Percentiles rank a stretch among this genome's conserved stretches.
Evolutionary conservation across 2,888 invertebrate genomes (phyloP).

Genomic region (Drosophila borealis): DNA sequence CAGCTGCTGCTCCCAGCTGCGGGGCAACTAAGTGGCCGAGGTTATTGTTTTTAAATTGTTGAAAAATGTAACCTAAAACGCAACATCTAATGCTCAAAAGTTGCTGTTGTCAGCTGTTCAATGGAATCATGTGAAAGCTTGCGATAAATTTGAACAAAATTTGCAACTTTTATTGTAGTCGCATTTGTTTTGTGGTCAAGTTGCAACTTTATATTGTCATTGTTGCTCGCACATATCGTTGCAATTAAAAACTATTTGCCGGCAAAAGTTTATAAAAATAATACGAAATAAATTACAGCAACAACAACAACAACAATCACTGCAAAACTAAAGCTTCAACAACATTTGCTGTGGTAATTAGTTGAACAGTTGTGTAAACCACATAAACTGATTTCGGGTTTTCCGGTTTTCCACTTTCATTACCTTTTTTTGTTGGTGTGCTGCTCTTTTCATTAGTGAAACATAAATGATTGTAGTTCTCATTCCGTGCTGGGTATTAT

Average conservation of each 20-base stretch:
- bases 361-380: slow-evolving; percentile 61
- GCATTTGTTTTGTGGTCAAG: slow-evolving; percentile 8
- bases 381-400: slow-evolving; percentile 65
- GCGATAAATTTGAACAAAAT: slow-evolving; percentile 14
- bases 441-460: slow-evolving; percentile 16
- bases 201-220: slow-evolving; percentile 14
- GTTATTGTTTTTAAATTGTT: slow-evolving; percentile 39
- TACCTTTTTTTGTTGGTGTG: slow-evolving; percentile 7
- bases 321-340: slow-evolving; percentile 17
- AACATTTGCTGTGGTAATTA: slow-evolving; percentile 66
- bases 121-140: slow-evolving; percentile 18
- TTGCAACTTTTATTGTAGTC: slow-evolving; percentile 28
- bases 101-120: slow-evolving; percentile 18
- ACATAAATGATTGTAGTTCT: background rate
- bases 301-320: slow-evolving; percentile 17
- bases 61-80: slow-evolving; percentile 24
- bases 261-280: slow-evolving; percentile 58
- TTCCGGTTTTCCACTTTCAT: slow-evolving; percentile 15
- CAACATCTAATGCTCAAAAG: background rate
- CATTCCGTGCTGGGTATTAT: no score
- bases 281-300: slow-evolving; percentile 24
- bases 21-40: slow-evolving; percentile 14
- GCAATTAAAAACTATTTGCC: slow-evolving; percentile 69
- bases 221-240: slow-evolving; percentile 29
- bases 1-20: slow-evolving; percentile 10